These are phyloP conservation scores for Cotesia vestalis DNA, from an alignment of 1,140 invertebrate genomes.

Conservation along the genomic window DNA sequence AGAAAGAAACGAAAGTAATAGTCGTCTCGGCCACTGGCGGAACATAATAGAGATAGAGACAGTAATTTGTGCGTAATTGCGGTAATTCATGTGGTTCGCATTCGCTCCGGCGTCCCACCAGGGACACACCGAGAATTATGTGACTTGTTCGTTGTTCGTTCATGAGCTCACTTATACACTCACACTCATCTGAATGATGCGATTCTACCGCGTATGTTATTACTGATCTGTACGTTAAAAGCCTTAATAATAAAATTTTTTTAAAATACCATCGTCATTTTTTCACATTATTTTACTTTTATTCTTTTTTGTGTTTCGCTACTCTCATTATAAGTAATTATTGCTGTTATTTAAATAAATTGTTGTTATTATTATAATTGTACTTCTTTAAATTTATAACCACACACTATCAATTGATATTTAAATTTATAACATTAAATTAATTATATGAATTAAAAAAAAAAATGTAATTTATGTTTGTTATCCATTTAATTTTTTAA, in stretches of 20 bases:
- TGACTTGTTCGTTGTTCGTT: conserved; percentile 22
- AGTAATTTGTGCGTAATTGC: conserved; percentile 48
- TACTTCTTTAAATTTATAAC: too few species aligned
- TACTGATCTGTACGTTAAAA: conserved; percentile 8
- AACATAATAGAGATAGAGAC: conserved; percentile 45
- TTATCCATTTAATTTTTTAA: too few species aligned
- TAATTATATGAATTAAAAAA: too few species aligned
- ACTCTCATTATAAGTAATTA: background rate
- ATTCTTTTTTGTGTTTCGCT: too few species aligned
- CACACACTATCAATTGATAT: too few species aligned
- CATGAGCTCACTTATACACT: conserved; percentile 7
- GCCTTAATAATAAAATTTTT: background rate
- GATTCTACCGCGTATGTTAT: conserved; percentile 30
- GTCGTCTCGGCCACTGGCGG: conserved; percentile 37
- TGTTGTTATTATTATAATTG: too few species aligned
- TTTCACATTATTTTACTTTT: background rate
- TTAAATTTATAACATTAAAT: too few species aligned
- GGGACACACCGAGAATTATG: conserved; percentile 38
- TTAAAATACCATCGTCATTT: background rate
- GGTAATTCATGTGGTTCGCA: conserved; percentile 43
- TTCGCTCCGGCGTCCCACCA: conserved; percentile 39
- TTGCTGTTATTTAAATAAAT: too few species aligned
- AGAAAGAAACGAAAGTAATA: conserved; percentile 37
- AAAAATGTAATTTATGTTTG: too few species aligned
- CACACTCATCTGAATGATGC: conserved; percentile 19